Evolutionary conservation across 2,888 invertebrate genomes (phyloP), one percentile per base, ranked within the genome.

Genomic region (Leptinotarsa juncta): DNA sequence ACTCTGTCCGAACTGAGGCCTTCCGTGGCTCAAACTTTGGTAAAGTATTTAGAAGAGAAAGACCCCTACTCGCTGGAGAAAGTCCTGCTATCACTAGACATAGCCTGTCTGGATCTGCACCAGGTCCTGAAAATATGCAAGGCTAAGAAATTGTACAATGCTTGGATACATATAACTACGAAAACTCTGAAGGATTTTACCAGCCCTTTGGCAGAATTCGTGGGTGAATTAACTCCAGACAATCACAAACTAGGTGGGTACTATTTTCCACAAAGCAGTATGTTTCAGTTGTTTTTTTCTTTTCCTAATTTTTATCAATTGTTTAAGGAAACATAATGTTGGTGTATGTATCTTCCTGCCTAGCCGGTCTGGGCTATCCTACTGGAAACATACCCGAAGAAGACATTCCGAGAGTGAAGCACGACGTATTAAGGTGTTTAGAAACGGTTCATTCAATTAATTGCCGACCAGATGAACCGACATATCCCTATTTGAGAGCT

Each of bases 281-380:
- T 42, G 12, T 10, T 42, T 42, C 3, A 42, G 3, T n/a, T 16
- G 16, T 51, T 51, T 16, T 32, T 51, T n/a, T 4, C 15, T 51
- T 15, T 16, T 4, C 51, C 4, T 50, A 53, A 65, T 26, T 65
- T 26, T 23, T 53, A 66, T 50, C 57, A 67, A 4, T 55, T 1
- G 51, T 73, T 73, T 65, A 96, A 65, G 97, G 96, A 10, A 96
- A 96, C 84, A 94, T 94, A 77, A 88, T 97, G 79, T 88, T 97
- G 69, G 95, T 97, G 3, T 97, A 96, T 84, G 91, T 96, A 49
- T 95, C 95, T 78, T 95, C 96, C 80, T 96, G 96, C 84, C 89
- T 97, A 78, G 94, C 95, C n/a, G 97, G 83, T 70, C 89, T 95
- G 73, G 94, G 94, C 1, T 97, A 95, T 88, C 96, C 96, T 0